Conservation (phyloP, 2,797 vertebrate genomes). For the Neopelma chrysocephalum region DNA sequence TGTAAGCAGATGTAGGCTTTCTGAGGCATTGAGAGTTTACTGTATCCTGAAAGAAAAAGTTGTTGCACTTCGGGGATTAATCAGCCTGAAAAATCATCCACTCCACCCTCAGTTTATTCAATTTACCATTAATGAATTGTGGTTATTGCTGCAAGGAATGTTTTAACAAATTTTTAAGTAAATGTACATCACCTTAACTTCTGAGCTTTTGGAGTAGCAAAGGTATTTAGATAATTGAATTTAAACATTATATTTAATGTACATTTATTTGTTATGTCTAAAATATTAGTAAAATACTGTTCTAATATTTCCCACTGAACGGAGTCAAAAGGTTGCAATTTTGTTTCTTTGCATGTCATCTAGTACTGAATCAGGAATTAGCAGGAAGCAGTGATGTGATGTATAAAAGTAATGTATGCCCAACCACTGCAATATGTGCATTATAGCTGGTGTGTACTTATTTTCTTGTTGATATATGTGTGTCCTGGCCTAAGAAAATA, state of each 20-base stretch:
- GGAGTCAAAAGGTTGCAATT: not conserved
- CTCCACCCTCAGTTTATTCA: not conserved
- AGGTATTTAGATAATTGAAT: not conserved
- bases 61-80: not conserved
- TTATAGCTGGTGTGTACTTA: not conserved
- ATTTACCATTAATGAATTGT: not conserved
- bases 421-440: not conserved
- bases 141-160: not conserved
- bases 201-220: not conserved
- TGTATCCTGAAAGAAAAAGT: not conserved
- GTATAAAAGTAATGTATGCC: not conserved
- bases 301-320: not conserved
- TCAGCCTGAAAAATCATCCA: not conserved
- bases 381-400: not conserved
- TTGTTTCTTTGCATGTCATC: not conserved
- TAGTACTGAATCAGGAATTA: not conserved
- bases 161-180: not conserved
- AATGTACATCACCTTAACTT: not conserved
- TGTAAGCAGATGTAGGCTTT: not conserved
- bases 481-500: not conserved
- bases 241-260: not conserved
- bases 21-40: not conserved
- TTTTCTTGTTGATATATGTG: not conserved
- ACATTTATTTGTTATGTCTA: not conserved
- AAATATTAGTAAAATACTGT: not conserved